Base-by-base conservation (phyloP, 2,888 invertebrate species). In the Prosopocoilus inquinatus region DNA sequence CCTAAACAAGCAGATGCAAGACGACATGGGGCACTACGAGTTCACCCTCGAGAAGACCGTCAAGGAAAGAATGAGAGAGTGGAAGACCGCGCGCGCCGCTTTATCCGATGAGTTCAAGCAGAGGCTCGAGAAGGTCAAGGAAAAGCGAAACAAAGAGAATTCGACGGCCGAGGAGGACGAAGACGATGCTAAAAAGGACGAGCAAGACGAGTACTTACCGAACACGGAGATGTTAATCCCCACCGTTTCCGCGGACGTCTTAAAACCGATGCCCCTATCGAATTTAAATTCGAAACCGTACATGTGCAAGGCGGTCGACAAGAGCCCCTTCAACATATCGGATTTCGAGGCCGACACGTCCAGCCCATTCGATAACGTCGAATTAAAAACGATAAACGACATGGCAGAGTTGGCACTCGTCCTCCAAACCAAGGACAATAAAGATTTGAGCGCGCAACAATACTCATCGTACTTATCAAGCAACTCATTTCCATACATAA, bases 271-370 rank as follows among this genome's bases (percentile, higher is more conserved):
- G 65, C 75, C 77, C 33, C 75, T 75, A 58, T 71, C 46, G 50
- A 58, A 58, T 53, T 46, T 50, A 38, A 65, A 62, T 46, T 44
- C 57, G 49, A 63, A 69, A 46, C 52, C 59, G 20, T 62, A 62
- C 45, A 57, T 50, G 45, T 54, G 55, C 53, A 66, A 63, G 48
- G 53, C 65, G 28, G 64, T 57, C 28, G 70, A 70, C 60, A 71
- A 70, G 56, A 75, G 73, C 53, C 71, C 75, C 2, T 75, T 69
- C 75, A 83, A 77, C 76, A 80, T 84, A 71, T 88, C 88, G 60
- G 94, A 95, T 75, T 96, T 96, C 80, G 95, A 95, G 76, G 87
- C 90, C 72, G 94, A 94, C 72, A 92, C 90, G 47, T 91, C 92
- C 50, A 94, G 92, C 74, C 95, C 95, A 0, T 96, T 96, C 78